phyloP scores from a whole-genome alignment of 2,113 vertebrate species.

The Pluvianellus socialis region DNA sequence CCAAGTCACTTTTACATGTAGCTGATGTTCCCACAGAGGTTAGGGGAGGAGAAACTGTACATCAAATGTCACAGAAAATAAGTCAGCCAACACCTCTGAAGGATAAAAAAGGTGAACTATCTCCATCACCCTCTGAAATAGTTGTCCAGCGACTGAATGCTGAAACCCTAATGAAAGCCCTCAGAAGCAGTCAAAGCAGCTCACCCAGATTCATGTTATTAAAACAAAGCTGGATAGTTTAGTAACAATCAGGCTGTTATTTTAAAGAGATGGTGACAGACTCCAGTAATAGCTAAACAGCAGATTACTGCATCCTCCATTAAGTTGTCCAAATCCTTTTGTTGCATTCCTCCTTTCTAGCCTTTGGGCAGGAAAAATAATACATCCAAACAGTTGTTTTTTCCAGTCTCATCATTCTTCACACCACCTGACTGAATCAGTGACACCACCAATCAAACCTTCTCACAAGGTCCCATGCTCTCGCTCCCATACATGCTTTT shows the following conservation, averaged over 20 bases:
- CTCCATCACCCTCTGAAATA: background rate
- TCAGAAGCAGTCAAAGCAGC: conserved; percentile 1
- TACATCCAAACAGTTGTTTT: background rate
- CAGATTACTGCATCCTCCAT: background rate
- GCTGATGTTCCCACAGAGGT: conserved; percentile 26
- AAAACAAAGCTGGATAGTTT: background rate
- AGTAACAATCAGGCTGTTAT: background rate
- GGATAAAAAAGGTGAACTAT: background rate
- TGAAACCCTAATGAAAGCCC: conserved; percentile 9
- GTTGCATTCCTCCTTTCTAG: background rate
- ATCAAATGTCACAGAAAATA: conserved; percentile 59
- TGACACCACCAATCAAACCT: background rate
- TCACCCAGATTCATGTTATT: background rate
- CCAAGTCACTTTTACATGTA: background rate
- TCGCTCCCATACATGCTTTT: background rate
- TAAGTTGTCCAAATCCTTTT: background rate
- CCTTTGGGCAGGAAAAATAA: background rate
- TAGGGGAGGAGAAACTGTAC: conserved; percentile 50
- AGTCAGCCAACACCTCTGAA: conserved; percentile 21
- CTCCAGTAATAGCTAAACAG: background rate
- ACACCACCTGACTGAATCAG: background rate
- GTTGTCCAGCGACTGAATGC: background rate
- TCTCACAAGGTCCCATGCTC: background rate
- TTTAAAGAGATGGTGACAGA: background rate
- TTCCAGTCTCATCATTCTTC: background rate